These are phyloP conservation scores for Drosophila melanosoma DNA, from an alignment of 2,888 invertebrate genomes.

Conservation along the genomic window DNA sequence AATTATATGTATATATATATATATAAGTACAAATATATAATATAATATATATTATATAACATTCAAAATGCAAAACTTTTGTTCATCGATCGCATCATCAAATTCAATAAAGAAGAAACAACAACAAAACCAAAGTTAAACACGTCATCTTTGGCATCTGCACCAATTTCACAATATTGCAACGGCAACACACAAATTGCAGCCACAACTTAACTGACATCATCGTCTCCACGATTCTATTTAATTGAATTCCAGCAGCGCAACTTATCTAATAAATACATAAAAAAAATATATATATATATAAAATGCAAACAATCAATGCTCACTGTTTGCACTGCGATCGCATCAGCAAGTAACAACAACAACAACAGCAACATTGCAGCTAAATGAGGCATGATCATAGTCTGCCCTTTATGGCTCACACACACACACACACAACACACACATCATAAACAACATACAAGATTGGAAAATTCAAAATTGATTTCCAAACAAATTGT, in stretches of 20 bases:
- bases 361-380: slow-evolving; percentile 36
- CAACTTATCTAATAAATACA: slow-evolving; percentile 49
- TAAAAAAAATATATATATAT: slow-evolving; percentile 37
- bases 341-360: slow-evolving; percentile 13
- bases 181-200: background rate
- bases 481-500: slow-evolving; percentile 59
- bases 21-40: no score
- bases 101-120: background rate
- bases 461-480: slow-evolving; percentile 40
- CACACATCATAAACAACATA: slow-evolving; percentile 34
- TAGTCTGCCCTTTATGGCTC: slow-evolving; percentile 15
- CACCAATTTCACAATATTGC: slow-evolving; percentile 33
- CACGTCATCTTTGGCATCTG: slow-evolving; percentile 11
- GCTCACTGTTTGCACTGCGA: slow-evolving; percentile 49
- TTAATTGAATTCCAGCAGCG: slow-evolving; percentile 34
- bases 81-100: background rate
- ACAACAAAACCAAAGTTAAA: background rate
- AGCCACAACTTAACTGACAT: slow-evolving; percentile 46
- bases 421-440: slow-evolving; percentile 14
- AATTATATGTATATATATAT: slow-evolving; percentile 18
- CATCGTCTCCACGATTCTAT: slow-evolving; percentile 41
- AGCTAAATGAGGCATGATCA: slow-evolving; percentile 57
- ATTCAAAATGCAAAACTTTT: background rate
- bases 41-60: no score
- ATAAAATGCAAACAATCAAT: slow-evolving; percentile 50